Conservation (phyloP, 2,888 invertebrate genomes). For the Sepioteuthis lessoniana region DNA sequence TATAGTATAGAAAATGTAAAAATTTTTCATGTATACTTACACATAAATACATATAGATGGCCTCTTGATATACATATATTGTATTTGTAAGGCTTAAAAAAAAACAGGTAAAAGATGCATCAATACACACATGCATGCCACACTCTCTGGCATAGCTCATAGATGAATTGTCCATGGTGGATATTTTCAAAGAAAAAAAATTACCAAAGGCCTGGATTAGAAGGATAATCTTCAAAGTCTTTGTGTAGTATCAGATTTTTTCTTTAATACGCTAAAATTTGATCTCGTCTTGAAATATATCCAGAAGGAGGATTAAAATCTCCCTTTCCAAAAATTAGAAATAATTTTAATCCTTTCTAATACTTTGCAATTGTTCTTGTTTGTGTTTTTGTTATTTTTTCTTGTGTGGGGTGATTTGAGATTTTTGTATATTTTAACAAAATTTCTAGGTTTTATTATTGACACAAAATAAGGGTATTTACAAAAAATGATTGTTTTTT, state of each 20-base stretch:
- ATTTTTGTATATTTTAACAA: neutral
- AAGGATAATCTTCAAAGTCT: neutral
- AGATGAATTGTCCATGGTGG: neutral
- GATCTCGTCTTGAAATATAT: constrained; percentile 33
- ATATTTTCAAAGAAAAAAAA: neutral
- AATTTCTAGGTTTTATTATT: neutral
- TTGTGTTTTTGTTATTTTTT: too few species aligned
- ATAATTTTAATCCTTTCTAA: constrained; percentile 23
- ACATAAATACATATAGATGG: neutral
- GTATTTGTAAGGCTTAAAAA: too few species aligned
- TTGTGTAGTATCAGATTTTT: neutral
- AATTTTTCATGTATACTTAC: neutral
- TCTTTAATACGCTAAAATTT: neutral
- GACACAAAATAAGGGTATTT: neutral
- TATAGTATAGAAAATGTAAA: too few species aligned
- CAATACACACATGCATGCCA: neutral
- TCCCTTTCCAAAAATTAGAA: neutral
- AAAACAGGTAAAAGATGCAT: neutral
- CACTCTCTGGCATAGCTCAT: neutral
- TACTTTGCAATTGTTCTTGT: neutral
- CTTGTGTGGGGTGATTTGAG: too few species aligned
- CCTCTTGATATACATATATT: too few species aligned
- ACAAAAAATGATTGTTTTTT: neutral
- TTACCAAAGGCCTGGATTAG: neutral
- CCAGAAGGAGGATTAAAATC: constrained; percentile 13